These are phyloP conservation scores for Cylloceria caligata DNA, from an alignment of 2,888 invertebrate genomes.

Conservation along the genomic window DNA sequence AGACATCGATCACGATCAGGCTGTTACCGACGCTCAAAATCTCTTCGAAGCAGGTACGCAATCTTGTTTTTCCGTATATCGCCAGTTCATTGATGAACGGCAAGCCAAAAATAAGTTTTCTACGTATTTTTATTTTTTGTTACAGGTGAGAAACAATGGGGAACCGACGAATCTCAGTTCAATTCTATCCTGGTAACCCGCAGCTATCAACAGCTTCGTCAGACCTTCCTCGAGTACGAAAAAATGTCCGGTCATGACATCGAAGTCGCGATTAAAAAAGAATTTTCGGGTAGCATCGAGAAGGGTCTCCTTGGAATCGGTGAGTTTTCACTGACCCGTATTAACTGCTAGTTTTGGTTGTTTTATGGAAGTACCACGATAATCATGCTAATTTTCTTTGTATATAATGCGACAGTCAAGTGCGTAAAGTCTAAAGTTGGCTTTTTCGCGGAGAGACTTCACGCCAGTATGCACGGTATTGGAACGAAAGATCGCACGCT, in stretches of 20 bases:
- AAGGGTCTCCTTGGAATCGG: constrained; percentile 95
- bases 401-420: constrained; percentile 87
- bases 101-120: background rate
- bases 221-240: constrained; percentile 94
- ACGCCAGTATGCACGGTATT: constrained; percentile 95
- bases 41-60: constrained; percentile 88
- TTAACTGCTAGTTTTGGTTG: background rate
- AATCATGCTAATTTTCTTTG: constrained; percentile 10
- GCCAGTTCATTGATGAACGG: background rate
- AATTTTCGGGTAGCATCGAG: constrained; percentile 95
- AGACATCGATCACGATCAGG: constrained; percentile 92
- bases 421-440: constrained; percentile 96
- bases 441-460: constrained; percentile 96
- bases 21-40: constrained; percentile 93
- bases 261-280: constrained; percentile 93
- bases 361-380: background rate
- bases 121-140: constrained; percentile 14
- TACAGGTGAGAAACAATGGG: constrained; percentile 92
- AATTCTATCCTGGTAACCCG: constrained; percentile 94
- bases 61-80: background rate
- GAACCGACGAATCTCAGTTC: constrained; percentile 96
- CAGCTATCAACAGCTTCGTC: constrained; percentile 95
- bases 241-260: constrained; percentile 93
- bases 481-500: constrained; percentile 96
- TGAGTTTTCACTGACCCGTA: constrained; percentile 84